Conservation (phyloP, 1,140 invertebrate species). For the Neoseiulus cucumeris region DNA sequence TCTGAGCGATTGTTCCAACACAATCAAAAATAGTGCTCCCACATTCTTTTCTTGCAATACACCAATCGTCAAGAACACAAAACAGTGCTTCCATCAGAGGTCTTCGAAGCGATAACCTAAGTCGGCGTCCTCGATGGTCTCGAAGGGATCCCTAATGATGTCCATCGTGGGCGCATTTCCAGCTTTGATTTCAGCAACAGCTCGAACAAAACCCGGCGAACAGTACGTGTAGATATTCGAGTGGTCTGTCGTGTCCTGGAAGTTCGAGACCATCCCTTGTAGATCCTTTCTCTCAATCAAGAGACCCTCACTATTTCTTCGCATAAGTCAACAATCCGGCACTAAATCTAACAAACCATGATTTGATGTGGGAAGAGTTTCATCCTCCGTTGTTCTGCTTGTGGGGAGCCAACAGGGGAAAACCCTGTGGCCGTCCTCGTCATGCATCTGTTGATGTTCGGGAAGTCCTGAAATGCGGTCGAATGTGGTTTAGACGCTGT, state of each 20-base stretch:
- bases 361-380: background rate
- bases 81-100: too few species aligned
- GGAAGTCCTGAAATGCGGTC: background rate
- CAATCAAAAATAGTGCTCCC: too few species aligned
- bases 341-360: background rate
- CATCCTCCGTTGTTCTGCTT: background rate
- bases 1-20: too few species aligned
- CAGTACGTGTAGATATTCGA: background rate
- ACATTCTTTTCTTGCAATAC: too few species aligned
- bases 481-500: background rate
- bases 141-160: background rate
- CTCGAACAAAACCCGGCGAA: background rate
- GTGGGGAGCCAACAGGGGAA: background rate
- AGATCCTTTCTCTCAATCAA: background rate
- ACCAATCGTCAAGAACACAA: too few species aligned
- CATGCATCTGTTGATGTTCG: background rate
- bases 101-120: too few species aligned
- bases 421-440: background rate
- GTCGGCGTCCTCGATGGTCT: background rate
- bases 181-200: background rate
- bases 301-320: background rate
- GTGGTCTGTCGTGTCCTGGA: background rate
- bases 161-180: background rate
- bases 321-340: background rate
- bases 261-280: background rate